Evolutionary conservation across 2,113 vertebrate genomes (phyloP).

Genomic region (Synchiropus splendidus): DNA sequence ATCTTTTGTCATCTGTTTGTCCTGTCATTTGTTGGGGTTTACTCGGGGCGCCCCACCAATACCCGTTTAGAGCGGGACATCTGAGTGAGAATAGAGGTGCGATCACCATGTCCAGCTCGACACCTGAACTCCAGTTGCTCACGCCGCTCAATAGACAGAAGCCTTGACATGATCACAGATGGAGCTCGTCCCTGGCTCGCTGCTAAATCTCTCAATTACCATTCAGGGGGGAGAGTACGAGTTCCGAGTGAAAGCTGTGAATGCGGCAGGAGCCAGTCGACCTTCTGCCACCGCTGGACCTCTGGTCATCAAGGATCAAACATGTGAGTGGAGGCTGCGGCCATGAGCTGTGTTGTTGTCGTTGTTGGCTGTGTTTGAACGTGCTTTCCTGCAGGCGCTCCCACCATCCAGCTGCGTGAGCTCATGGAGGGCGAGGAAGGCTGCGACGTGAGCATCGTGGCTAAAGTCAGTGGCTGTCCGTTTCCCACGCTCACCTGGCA

Average conservation of each 20-base stretch:
- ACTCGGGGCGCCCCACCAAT: too few species aligned
- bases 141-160: background rate
- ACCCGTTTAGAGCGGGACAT: too few species aligned
- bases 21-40: background rate
- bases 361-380: background rate
- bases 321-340: slow-evolving; percentile 70
- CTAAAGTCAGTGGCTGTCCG: slow-evolving; percentile 88
- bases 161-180: background rate
- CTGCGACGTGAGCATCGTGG: slow-evolving; percentile 83
- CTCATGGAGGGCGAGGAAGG: slow-evolving; percentile 88
- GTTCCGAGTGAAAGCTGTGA: slow-evolving; percentile 96
- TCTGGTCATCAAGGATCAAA: slow-evolving; percentile 89
- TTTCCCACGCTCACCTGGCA: slow-evolving; percentile 91
- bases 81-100: too few species aligned
- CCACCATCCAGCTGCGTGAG: slow-evolving; percentile 84
- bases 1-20: background rate
- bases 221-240: slow-evolving; percentile 88
- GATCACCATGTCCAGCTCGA: too few species aligned
- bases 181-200: background rate
- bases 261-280: slow-evolving; percentile 86
- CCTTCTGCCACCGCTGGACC: slow-evolving; percentile 88
- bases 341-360: background rate
- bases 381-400: slow-evolving; percentile 68
- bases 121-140: background rate
- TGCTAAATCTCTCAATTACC: too few species aligned